phyloP scores from a whole-genome alignment of 2,888 invertebrate species.

The Parnassius glacialis region DNA sequence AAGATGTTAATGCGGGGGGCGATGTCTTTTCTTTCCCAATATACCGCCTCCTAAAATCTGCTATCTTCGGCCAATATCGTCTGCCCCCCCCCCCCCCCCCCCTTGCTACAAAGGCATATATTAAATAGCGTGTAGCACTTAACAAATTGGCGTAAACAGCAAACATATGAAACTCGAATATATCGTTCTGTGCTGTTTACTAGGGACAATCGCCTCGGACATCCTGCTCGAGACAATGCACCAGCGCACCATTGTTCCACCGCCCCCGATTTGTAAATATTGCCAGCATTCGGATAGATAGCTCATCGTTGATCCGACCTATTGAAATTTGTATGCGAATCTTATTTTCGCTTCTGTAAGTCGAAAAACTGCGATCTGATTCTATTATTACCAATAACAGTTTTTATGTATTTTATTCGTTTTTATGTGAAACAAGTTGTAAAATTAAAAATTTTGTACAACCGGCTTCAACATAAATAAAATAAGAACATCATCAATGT shows the following conservation, averaged over 20 bases:
- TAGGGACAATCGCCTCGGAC: conserved; percentile 72
- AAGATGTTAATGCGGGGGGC: no score
- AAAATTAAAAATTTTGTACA: no score
- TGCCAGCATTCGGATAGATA: conserved; percentile 55
- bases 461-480: no score
- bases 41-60: no score
- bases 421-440: no score
- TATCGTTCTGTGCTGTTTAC: conserved; percentile 79
- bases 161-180: conserved; percentile 55
- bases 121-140: conserved; percentile 15
- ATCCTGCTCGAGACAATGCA: conserved; percentile 76
- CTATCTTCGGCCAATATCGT: no score
- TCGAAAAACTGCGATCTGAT: background rate
- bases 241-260: conserved; percentile 67
- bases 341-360: conserved; percentile 21
- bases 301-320: conserved; percentile 32
- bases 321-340: conserved; percentile 35
- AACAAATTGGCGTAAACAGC: conserved; percentile 38
- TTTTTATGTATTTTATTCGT: no score
- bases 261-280: conserved; percentile 66
- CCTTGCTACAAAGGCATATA: no score
- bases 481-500: no score
- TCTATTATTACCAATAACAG: no score
- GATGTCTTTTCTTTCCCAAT: no score
- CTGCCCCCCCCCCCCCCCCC: no score